Evolutionary conservation across 2,113 vertebrate species (phyloP).

Genomic region (Ceyx cyanopectus): DNA sequence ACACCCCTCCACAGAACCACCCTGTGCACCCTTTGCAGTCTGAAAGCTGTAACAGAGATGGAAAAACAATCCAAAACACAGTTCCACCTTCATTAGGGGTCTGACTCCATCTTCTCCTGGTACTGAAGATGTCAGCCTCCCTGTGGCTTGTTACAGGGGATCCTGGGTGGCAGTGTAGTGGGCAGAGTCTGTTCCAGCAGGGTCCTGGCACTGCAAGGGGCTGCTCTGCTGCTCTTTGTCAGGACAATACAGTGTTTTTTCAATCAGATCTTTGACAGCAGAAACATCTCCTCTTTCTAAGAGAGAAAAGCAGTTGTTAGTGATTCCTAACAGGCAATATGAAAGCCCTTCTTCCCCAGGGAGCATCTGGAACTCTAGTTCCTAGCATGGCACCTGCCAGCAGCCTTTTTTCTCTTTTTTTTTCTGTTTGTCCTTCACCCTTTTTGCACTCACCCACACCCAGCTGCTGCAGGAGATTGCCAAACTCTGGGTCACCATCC

Average conservation of each 20-base stretch:
- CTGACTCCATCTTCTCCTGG: not conserved
- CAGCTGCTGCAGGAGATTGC: constrained; percentile 76
- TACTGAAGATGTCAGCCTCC: not conserved
- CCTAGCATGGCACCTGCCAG: not conserved
- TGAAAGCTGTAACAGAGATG: not conserved
- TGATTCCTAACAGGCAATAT: not conserved
- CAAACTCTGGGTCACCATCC: constrained; percentile 84
- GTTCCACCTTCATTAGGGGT: not conserved
- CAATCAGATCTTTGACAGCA: constrained; percentile 81
- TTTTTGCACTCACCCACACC: constrained; percentile 83
- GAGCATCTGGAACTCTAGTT: not conserved
- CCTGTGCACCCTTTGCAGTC: not conserved
- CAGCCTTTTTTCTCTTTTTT: not conserved
- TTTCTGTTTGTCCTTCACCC: not conserved
- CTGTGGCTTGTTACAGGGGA: not conserved
- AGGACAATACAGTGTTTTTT: constrained; percentile 84
- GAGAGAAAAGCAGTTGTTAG: not conserved
- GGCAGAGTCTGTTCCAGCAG: constrained; percentile 34
- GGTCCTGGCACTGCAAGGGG: not conserved
- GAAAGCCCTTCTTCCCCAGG: not conserved
- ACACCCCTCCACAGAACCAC: not conserved
- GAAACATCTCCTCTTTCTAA: constrained; percentile 81
- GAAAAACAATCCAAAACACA: not conserved
- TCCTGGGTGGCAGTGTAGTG: not conserved
- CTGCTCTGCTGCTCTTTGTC: constrained; percentile 31